Conservation (phyloP, 2,888 invertebrate genomes). For the Spisula solida region DNA sequence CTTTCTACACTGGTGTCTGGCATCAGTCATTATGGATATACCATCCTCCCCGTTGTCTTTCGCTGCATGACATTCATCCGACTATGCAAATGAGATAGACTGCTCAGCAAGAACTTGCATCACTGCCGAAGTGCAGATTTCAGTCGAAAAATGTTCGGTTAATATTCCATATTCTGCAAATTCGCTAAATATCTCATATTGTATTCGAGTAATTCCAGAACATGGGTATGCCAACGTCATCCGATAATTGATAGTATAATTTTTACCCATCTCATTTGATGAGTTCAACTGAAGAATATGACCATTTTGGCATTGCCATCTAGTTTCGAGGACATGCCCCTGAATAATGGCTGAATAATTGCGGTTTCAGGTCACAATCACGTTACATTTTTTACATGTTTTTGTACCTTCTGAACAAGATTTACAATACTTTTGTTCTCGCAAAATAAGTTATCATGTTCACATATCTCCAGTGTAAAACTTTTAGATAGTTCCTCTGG, state of each 20-base stretch:
- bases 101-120: too few relatives aligned
- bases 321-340: slow-evolving; percentile 30
- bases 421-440: background rate
- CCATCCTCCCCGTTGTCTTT: slow-evolving; percentile 11
- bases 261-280: slow-evolving; percentile 22
- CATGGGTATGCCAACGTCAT: slow-evolving; percentile 31
- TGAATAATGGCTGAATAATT: background rate
- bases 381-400: background rate
- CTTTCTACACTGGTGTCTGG: slow-evolving; percentile 29
- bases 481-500: too few relatives aligned
- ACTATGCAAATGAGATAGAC: background rate
- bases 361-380: background rate
- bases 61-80: background rate
- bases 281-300: slow-evolving; percentile 31
- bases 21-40: slow-evolving; percentile 44
- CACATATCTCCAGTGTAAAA: background rate
- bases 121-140: too few relatives aligned
- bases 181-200: too few relatives aligned
- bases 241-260: slow-evolving; percentile 33
- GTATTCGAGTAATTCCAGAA: slow-evolving; percentile 39
- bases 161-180: too few relatives aligned
- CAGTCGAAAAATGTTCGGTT: too few relatives aligned
- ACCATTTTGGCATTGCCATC: slow-evolving; percentile 13
- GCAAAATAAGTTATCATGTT: slow-evolving; percentile 17
- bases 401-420: background rate